These are phyloP conservation scores for Paramormyrops kingsleyae DNA, from an alignment of 2,113 vertebrate genomes.

Conservation along the genomic window DNA sequence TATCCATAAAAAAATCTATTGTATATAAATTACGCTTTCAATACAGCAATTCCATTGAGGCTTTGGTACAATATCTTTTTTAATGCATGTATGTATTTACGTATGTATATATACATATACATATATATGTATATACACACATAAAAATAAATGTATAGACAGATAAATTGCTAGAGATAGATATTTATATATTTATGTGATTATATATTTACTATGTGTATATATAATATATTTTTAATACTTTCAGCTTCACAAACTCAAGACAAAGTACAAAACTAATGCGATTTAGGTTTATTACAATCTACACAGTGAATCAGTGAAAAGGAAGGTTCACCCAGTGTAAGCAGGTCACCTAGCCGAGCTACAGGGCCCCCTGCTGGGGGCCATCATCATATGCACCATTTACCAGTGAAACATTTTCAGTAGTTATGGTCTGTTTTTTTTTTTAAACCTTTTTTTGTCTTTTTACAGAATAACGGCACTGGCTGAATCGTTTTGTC, in stretches of 20 bases:
- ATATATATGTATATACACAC: slow-evolving; percentile 8
- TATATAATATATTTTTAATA: slow-evolving; percentile 54
- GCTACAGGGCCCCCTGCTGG: slow-evolving; percentile 67
- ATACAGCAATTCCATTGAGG: slow-evolving; percentile 64
- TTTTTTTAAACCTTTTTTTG: slow-evolving; percentile 18
- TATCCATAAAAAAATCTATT: slow-evolving; percentile 70
- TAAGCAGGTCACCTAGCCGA: slow-evolving; percentile 74
- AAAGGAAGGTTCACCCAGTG: slow-evolving; percentile 75
- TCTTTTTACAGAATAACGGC: slow-evolving; percentile 63
- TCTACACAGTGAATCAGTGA: slow-evolving; percentile 80
- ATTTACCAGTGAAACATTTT: slow-evolving; percentile 66
- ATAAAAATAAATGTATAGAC: neutral
- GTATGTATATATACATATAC: slow-evolving; percentile 5
- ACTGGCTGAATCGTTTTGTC: slow-evolving; percentile 36
- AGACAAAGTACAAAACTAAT: slow-evolving; percentile 82
- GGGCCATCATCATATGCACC: slow-evolving; percentile 74
- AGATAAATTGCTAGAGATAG: neutral
- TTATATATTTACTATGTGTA: slow-evolving; percentile 12
- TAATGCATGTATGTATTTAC: slow-evolving; percentile 15
- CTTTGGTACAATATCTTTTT: slow-evolving; percentile 75
- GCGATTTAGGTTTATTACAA: slow-evolving; percentile 62
- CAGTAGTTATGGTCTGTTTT: slow-evolving; percentile 4
- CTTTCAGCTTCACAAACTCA: slow-evolving; percentile 75
- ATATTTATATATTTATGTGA: slow-evolving; percentile 15
- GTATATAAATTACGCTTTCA: slow-evolving; percentile 77